A percentile compares a stretch with the other conserved stretches of the same genome.
Evolutionary conservation across 2,797 vertebrate species (phyloP).

Genomic region (Champsocephalus esox): DNA sequence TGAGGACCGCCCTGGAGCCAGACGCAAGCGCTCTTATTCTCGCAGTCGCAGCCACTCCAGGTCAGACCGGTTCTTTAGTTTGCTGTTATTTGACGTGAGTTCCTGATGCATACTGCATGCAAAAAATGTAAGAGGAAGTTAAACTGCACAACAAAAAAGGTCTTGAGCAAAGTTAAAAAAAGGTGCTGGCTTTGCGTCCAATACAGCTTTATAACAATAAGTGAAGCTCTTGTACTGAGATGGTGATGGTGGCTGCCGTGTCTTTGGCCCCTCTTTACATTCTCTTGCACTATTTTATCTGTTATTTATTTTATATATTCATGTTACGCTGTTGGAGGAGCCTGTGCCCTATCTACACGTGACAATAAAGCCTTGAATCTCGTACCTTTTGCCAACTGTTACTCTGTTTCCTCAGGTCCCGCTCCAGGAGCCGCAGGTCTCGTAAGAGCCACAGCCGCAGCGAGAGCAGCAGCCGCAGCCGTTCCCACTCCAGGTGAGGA

Average conservation of each 20-base stretch:
- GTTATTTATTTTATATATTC: too few species aligned
- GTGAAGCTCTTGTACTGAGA: background rate
- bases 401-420: conserved; percentile 83
- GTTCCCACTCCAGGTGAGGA: conserved; percentile 90
- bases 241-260: too few species aligned
- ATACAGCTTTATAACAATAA: too few species aligned
- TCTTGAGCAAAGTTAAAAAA: background rate
- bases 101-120: background rate
- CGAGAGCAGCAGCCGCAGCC: conserved; percentile 91
- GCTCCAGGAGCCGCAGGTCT: conserved; percentile 93
- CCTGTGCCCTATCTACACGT: too few species aligned
- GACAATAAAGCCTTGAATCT: too few species aligned
- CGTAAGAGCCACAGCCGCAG: conserved; percentile 94
- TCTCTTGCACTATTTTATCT: too few species aligned
- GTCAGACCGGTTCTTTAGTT: conserved; percentile 58
- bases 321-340: too few species aligned
- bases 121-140: background rate
- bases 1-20: conserved; percentile 93
- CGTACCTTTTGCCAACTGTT: background rate
- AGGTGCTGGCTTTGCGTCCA: background rate
- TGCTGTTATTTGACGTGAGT: background rate
- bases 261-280: too few species aligned
- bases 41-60: conserved; percentile 93
- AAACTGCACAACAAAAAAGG: background rate
- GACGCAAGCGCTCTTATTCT: conserved; percentile 93